Evolutionary conservation across 2,113 vertebrate species (phyloP), one percentile per base, ranked within the genome.

Genomic region (Phycodurus eques): DNA sequence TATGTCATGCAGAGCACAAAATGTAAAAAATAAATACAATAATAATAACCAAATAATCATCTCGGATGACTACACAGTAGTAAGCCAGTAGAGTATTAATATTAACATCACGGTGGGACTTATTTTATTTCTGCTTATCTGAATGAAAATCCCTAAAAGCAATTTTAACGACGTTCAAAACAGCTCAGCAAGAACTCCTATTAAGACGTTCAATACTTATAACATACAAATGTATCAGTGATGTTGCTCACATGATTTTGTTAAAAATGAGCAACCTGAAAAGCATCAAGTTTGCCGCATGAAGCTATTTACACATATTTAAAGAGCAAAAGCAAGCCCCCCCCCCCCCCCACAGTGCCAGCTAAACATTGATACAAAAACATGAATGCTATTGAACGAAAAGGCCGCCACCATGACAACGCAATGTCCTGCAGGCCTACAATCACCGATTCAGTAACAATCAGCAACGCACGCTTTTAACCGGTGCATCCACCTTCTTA

Each of bases 1-100:
- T 76, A 94, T 93, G 91, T 96, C 96, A 98, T 98, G 97, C 96
- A 96, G 94, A 94, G 94, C 95, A 96, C 95, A 96, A 84, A 90
- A 92, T 93, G 87, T 92, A 90, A 93, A 95, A 93, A 94, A 83
- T 80, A 71, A 56, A 88, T 84, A 66, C 80, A 89, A 84, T 57
- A 77, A 87, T 70, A 73, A 83, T 73, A 39, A 39, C 35, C 35
- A 46, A 47, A 47, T 3, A 65, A 65, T 27, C 77, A 80, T 84
- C 71, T 91, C 62, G 39, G 88, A 85, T 87, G 92, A 93, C 93
- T 94, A 94, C 93, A 93, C 86, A 93, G 92, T 93, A 93, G 93
- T 94, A 91, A 93, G 88, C 87, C 85, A 85, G 83, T 88, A 90
- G 73, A 86, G 86, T 88, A 87, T 76, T 89, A 86, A 88, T 87